These are phyloP conservation scores for Halocynthia aurantium DNA, from an alignment of 23 tunicate species.

Conservation along the genomic window DNA sequence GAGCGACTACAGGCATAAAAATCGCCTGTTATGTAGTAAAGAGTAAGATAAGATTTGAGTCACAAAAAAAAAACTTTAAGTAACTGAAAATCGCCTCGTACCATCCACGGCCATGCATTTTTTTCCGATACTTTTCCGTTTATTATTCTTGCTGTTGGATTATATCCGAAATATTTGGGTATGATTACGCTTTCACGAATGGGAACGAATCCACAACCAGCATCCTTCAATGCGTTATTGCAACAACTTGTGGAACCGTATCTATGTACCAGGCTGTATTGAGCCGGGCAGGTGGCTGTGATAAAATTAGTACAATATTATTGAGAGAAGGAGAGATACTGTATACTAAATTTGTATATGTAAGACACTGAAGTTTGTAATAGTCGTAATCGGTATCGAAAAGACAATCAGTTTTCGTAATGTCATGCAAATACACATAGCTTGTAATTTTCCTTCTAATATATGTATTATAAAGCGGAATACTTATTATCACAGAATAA, in stretches of 20 bases:
- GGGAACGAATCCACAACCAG: background rate
- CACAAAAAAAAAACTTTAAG: background rate
- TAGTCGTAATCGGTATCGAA: no score
- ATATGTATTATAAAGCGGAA: no score
- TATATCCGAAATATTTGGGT: background rate
- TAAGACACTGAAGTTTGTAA: no score
- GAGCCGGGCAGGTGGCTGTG: background rate
- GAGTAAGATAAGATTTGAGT: background rate
- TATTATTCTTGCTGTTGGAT: background rate
- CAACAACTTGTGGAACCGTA: constrained; percentile 13
- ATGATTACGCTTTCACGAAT: background rate
- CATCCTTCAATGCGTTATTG: background rate
- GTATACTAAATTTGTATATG: background rate
- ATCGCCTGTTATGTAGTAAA: background rate
- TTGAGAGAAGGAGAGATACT: background rate
- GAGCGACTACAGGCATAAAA: background rate
- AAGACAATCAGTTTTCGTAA: no score
- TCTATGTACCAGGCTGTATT: background rate
- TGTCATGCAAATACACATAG: no score
- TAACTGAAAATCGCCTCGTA: background rate
- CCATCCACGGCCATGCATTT: constrained; percentile 15
- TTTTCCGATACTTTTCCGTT: constrained; percentile 5
- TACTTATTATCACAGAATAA: no score
- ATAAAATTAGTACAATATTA: background rate
- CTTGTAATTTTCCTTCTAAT: no score